These are phyloP conservation scores for Drosophila rhopaloa DNA, from an alignment of 1,140 invertebrate genomes.

Conservation along the genomic window DNA sequence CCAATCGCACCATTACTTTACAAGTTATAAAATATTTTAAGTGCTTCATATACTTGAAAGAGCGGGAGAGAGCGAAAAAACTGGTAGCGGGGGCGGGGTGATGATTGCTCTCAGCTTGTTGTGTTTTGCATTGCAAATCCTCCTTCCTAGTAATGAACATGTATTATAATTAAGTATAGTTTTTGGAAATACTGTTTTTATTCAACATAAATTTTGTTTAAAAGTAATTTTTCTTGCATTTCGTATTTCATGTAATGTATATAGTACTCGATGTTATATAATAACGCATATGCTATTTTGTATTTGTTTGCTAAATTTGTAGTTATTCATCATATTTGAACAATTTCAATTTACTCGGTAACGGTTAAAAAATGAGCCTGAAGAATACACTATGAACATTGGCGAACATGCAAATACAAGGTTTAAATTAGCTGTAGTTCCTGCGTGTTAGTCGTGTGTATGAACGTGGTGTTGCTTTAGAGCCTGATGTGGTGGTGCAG, in stretches of 20 bases:
- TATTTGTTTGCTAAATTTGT: slow-evolving; percentile 71
- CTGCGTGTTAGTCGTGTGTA: slow-evolving; percentile 4
- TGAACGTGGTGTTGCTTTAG: slow-evolving; percentile 33
- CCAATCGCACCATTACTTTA: no score
- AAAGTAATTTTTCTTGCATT: slow-evolving; percentile 76
- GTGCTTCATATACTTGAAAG: no score
- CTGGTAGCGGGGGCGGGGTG: no score
- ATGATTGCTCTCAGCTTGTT: no score
- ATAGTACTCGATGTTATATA: slow-evolving; percentile 79
- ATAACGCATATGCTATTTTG: slow-evolving; percentile 79
- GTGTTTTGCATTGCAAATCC: no score
- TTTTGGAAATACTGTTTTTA: slow-evolving; percentile 83
- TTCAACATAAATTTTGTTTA: slow-evolving; percentile 83
- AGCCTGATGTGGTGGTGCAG: slow-evolving; percentile 60
- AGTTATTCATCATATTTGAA: slow-evolving; percentile 58
- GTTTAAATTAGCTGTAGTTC: slow-evolving; percentile 43
- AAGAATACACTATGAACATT: slow-evolving; percentile 63
- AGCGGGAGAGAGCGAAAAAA: no score
- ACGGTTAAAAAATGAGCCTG: slow-evolving; percentile 60
- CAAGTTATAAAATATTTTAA: no score
- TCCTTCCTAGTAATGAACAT: not conserved
- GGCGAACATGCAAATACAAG: slow-evolving; percentile 71
- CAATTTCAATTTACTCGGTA: slow-evolving; percentile 51
- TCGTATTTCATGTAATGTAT: slow-evolving; percentile 73
- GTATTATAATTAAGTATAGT: slow-evolving; percentile 25